Base-by-base conservation (phyloP, 1,140 invertebrate species). In the Aricia agestis region DNA sequence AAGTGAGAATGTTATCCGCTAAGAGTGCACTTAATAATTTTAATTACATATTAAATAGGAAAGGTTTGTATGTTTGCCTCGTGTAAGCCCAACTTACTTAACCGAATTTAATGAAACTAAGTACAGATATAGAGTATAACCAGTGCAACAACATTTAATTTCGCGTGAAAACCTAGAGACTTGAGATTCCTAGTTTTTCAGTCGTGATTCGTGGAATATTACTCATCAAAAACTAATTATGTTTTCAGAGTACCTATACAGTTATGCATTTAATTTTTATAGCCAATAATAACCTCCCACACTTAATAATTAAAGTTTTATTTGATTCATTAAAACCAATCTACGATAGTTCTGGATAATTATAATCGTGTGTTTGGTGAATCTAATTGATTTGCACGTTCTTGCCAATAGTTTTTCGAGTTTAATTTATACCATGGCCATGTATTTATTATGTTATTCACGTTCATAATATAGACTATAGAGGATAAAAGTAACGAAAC, bases 361-460 rank as follows among this genome's bases (percentile, higher is more conserved):
- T 19, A 19, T 19, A 63, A 19, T 19, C 10, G 59, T 25, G 6
- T 6, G 18, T 63, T 63, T 11, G 10, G 59, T 25, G 59, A 11
- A 63, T 18, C 59, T 63, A 63, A 63, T 63, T 63, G 59, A 19
- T 63, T 25, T 63, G 59, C 59, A 31, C 59, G 59, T 19, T 19
- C 18, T 25, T 63, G 17, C 19, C 19, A 13, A 63, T 63, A 11
- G 18, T 63, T 63, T 25, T 63, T 63, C 25, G 18, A 19, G 17
- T 25, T 25, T 63, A 63, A 63, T 63, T 63, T 31, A 63, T 11
- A n/a, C 13, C 52, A 59, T 63, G 59, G 59, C 17, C 18, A 2
- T 6, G 0, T 63, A 17, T 6, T 17, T 17, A 6, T 59, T 10
- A 25, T 63, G 17, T 25, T 52, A 13, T 52, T 52, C 13, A 52